Percentiles rank a stretch among this genome's conserved stretches.
These are phyloP conservation scores for Perizoma flavofasciatum DNA, from an alignment of 2,888 invertebrate genomes.

Conservation along the genomic window DNA sequence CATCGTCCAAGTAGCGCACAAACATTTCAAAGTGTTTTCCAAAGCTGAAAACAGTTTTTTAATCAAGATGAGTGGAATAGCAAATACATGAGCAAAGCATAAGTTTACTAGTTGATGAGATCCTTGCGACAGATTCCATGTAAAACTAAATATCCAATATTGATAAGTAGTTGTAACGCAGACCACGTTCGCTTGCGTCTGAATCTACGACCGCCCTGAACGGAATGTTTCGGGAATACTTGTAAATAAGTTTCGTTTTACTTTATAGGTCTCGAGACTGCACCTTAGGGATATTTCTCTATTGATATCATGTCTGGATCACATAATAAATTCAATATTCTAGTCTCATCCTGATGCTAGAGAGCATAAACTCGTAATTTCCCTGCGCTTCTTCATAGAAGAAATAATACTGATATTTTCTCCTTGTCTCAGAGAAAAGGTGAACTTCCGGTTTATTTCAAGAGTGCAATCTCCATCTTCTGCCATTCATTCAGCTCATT, in stretches of 20 bases:
- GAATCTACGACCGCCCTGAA: constrained; percentile 6
- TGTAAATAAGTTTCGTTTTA: constrained; percentile 8
- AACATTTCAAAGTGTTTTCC: too few species aligned
- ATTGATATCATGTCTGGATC: constrained; percentile 1
- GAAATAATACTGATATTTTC: too few species aligned
- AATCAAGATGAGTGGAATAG: not conserved
- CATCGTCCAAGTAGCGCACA: too few species aligned
- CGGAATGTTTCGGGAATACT: constrained; percentile 14
- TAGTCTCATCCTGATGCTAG: not conserved
- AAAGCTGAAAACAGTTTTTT: too few species aligned
- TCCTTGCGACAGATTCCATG: constrained; percentile 16
- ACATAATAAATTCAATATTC: not conserved
- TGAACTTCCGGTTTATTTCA: too few species aligned
- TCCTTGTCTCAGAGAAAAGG: too few species aligned
- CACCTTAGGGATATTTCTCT: constrained; percentile 16
- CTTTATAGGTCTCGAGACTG: constrained; percentile 3
- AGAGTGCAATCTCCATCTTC: too few species aligned
- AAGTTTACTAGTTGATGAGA: constrained; percentile 2
- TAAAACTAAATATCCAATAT: constrained; percentile 25
- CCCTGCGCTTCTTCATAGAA: too few species aligned
- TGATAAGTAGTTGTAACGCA: constrained; percentile 27
- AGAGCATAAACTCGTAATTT: too few species aligned
- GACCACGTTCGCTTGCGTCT: constrained; percentile 28
- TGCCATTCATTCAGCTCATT: too few species aligned
- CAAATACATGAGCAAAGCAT: not conserved